These are phyloP conservation scores for Pseudotriccus pelzelni DNA, from an alignment of 2,797 vertebrate genomes.

Conservation along the genomic window DNA sequence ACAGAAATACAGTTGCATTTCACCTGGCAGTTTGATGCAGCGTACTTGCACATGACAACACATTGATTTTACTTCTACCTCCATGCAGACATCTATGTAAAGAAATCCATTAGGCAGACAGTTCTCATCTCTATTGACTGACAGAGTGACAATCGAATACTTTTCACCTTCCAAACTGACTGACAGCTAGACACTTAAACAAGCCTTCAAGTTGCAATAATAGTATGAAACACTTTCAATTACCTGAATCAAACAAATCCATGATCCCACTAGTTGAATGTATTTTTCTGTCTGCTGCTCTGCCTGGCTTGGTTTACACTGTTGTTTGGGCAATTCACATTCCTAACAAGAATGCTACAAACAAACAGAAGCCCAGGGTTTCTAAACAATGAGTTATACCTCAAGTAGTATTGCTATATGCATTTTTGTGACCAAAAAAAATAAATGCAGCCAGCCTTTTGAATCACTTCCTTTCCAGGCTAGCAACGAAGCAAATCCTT, in stretches of 20 bases:
- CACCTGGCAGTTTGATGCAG: constrained; percentile 91
- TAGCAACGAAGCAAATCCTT: background rate
- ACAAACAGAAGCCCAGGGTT: constrained; percentile 47
- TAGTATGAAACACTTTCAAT: constrained; percentile 98
- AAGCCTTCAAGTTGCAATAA: constrained; percentile 97
- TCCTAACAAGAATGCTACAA: constrained; percentile 61
- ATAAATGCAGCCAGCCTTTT: background rate
- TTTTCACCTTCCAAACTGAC: constrained; percentile 94
- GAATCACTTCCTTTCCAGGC: background rate
- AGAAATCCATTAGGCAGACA: constrained; percentile 99
- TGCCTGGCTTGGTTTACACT: constrained; percentile 78
- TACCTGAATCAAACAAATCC: constrained; percentile 99
- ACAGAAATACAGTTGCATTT: constrained; percentile 85
- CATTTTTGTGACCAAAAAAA: constrained; percentile 35
- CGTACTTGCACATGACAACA: constrained; percentile 93
- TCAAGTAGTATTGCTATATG: background rate
- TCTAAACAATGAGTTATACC: constrained; percentile 50
- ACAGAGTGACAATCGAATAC: constrained; percentile 96
- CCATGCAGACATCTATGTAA: constrained; percentile 91
- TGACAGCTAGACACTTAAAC: constrained; percentile 97
- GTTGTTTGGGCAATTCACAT: constrained; percentile 69
- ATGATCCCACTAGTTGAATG: constrained; percentile 84
- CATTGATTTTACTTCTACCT: constrained; percentile 97
- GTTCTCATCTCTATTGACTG: constrained; percentile 98
- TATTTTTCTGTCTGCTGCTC: constrained; percentile 79